Conservation (phyloP, 2,888 invertebrate genomes). For the Horisme vitalbata region DNA sequence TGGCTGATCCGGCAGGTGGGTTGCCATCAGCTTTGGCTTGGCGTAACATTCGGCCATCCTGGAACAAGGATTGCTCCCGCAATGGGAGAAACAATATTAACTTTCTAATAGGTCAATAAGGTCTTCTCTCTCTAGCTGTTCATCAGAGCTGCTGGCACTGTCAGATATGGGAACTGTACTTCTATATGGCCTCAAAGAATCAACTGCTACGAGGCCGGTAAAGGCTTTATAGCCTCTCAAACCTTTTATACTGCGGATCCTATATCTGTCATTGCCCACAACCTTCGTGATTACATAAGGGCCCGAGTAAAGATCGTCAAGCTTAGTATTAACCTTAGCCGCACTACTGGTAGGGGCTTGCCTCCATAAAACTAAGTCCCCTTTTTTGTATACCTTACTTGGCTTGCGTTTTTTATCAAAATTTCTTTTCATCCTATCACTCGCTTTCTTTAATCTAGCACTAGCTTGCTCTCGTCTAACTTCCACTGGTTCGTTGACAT, state of each 20-base stretch:
- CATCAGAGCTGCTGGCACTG: conserved; percentile 36
- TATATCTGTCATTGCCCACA: conserved; percentile 38
- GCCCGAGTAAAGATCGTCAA: conserved; percentile 32
- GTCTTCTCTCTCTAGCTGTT: conserved; percentile 30
- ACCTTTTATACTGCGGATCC: conserved; percentile 36
- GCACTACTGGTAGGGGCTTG: background rate
- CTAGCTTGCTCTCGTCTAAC: background rate
- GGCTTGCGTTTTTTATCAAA: background rate
- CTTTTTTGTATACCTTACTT: background rate
- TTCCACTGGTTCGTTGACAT: background rate
- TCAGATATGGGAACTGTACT: conserved; percentile 28
- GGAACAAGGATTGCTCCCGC: too few species aligned
- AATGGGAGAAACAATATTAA: too few species aligned
- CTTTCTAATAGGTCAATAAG: background rate
- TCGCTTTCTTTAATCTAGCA: too few species aligned
- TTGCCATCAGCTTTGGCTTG: too few species aligned
- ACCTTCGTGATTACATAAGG: conserved; percentile 35
- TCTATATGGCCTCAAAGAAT: conserved; percentile 27
- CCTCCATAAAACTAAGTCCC: conserved; percentile 4
- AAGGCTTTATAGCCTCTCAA: conserved; percentile 12
- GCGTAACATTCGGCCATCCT: too few species aligned
- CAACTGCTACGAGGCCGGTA: conserved; percentile 32
- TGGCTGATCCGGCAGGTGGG: too few species aligned
- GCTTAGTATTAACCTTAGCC: conserved; percentile 18
- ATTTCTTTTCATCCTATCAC: conserved; percentile 2